Percentiles rank a stretch among this genome's conserved stretches.
phyloP scores from a whole-genome alignment of 2,888 invertebrate species.

The Siphonodentalium dalli region DNA sequence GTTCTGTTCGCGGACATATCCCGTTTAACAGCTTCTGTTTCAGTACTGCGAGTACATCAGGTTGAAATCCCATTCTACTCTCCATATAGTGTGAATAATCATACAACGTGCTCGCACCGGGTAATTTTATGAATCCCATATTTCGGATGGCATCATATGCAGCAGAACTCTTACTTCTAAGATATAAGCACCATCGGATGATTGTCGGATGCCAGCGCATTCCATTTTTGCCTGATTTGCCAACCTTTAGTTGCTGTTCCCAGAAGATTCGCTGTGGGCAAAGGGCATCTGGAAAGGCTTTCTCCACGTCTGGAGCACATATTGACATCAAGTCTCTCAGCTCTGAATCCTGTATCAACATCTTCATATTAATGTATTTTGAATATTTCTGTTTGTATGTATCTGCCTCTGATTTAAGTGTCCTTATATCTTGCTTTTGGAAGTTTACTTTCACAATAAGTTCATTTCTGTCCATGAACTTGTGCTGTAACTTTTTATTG shows the following conservation, averaged over 20 bases:
- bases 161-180: not conserved
- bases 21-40: slow-evolving; percentile 14
- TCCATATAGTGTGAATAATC: slow-evolving; percentile 25
- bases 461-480: no score
- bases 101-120: slow-evolving; percentile 26
- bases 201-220: slow-evolving; percentile 24
- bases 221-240: slow-evolving; percentile 3
- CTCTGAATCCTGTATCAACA: no score
- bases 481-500: no score
- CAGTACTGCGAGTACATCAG: no score
- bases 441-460: no score
- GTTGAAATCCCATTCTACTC: slow-evolving; percentile 15
- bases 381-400: no score
- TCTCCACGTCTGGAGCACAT: not conserved
- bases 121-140: slow-evolving; percentile 16
- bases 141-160: slow-evolving; percentile 18
- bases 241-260: slow-evolving; percentile 8
- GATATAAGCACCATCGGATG: slow-evolving; percentile 14
- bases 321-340: slow-evolving; percentile 4
- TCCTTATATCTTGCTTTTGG: no score
- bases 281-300: not conserved
- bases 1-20: slow-evolving; percentile 8
- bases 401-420: no score
- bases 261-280: slow-evolving; percentile 8
- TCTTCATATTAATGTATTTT: no score